These are phyloP conservation scores for Drosophila peninsularis DNA, from an alignment of 2,888 invertebrate genomes.

Conservation along the genomic window DNA sequence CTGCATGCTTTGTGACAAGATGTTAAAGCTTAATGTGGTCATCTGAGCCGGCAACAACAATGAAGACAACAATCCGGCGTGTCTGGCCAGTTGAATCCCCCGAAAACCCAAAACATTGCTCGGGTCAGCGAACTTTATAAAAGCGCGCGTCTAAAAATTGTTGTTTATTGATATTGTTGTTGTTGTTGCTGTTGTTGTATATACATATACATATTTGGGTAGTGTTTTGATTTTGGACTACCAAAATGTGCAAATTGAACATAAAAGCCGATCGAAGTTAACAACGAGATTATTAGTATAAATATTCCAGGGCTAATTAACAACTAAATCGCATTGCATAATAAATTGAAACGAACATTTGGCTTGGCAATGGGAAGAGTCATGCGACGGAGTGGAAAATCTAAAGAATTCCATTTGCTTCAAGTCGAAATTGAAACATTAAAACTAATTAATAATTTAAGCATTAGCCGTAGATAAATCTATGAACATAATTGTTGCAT, in stretches of 20 bases:
- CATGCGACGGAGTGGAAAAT: constrained; percentile 3
- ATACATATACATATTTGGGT: constrained; percentile 29
- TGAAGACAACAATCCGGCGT: constrained; percentile 49
- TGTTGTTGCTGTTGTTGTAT: constrained; percentile 38
- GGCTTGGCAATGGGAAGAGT: constrained; percentile 17
- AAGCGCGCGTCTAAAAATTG: constrained; percentile 57
- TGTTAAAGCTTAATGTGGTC: constrained; percentile 65
- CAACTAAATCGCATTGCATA: constrained; percentile 36
- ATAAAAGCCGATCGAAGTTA: constrained; percentile 16
- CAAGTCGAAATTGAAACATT: background rate
- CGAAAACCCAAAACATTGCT: constrained; percentile 67
- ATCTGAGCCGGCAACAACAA: constrained; percentile 54
- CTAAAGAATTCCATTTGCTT: background rate
- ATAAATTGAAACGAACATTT: constrained; percentile 32
- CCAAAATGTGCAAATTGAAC: constrained; percentile 63
- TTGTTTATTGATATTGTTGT: constrained; percentile 58
- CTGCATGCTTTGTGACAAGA: background rate
- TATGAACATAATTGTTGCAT: constrained; percentile 1
- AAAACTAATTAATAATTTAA: background rate
- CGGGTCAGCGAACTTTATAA: constrained; percentile 77
- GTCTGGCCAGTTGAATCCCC: constrained; percentile 66
- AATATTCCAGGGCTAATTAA: constrained; percentile 44
- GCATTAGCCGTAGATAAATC: constrained; percentile 4
- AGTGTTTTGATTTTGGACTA: constrained; percentile 44
- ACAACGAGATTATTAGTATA: constrained; percentile 54